Conservation (phyloP, 2,797 vertebrate species). For the Ciconia nigra region DNA sequence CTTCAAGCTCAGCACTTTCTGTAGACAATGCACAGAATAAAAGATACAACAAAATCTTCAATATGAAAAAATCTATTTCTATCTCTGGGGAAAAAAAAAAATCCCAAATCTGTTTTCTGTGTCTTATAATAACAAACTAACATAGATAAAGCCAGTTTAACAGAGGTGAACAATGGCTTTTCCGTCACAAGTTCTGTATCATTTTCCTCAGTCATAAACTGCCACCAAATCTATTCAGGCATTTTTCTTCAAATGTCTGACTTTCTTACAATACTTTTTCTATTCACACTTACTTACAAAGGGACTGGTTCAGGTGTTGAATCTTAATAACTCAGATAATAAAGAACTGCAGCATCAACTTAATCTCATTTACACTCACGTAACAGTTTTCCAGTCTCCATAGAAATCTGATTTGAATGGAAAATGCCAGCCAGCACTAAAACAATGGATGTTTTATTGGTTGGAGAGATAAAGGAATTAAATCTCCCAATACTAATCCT, state of each 20-base stretch:
- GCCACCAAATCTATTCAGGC: background rate
- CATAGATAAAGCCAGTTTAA: background rate
- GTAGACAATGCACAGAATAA: background rate
- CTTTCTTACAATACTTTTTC: background rate
- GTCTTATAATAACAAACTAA: background rate
- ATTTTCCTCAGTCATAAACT: background rate
- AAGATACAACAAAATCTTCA: background rate
- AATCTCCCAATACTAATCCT: background rate
- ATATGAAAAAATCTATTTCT: background rate
- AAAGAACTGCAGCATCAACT: background rate
- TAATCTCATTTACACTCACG: background rate
- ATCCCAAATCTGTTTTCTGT: background rate
- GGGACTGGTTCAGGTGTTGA: background rate
- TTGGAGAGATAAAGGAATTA: background rate
- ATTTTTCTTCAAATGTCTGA: background rate
- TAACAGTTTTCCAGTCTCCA: background rate
- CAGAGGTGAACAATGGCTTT: background rate
- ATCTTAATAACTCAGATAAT: background rate
- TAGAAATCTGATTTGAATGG: background rate
- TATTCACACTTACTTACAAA: background rate
- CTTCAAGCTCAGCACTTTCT: background rate
- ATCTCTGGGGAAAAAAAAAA: background rate
- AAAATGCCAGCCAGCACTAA: background rate
- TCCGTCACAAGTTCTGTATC: background rate
- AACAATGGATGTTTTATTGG: background rate